A percentile compares a stretch with the other conserved stretches of the same genome.
phyloP scores from a whole-genome alignment of 2,888 invertebrate genomes.

The Galerucella calmariensis region DNA sequence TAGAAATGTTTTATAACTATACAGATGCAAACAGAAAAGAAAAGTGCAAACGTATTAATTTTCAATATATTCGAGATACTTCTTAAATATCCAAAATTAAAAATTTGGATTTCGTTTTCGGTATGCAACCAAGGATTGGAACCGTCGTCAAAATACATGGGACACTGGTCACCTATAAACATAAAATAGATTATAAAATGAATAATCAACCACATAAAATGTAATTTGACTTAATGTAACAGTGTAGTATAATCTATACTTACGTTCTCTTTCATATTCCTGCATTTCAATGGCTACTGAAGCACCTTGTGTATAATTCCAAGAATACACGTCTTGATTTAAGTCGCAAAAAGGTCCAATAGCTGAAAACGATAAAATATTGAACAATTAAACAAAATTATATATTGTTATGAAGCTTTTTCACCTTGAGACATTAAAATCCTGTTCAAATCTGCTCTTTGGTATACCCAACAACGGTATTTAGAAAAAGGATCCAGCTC shows the following conservation, averaged over 20 bases:
- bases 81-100: constrained; percentile 67
- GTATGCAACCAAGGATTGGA: constrained; percentile 83
- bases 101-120: constrained; percentile 79
- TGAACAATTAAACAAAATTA: neutral
- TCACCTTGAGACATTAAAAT: constrained; percentile 79
- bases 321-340: constrained; percentile 89
- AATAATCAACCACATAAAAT: too few relatives aligned
- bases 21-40: neutral
- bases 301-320: constrained; percentile 91
- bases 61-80: constrained; percentile 31
- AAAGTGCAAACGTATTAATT: neutral
- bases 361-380: constrained; percentile 69
- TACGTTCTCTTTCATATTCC: constrained; percentile 91
- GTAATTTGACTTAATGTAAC: too few relatives aligned
- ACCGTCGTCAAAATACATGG: constrained; percentile 97
- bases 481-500: constrained; percentile 95
- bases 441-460: constrained; percentile 91
- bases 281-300: constrained; percentile 91
- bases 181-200: constrained; percentile 19
- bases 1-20: neutral
- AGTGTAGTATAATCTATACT: constrained; percentile 56
- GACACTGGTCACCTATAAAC: constrained; percentile 87
- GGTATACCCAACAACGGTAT: constrained; percentile 98
- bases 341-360: constrained; percentile 92
- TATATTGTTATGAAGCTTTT: neutral